A percentile compares a stretch with the other conserved stretches of the same genome.
These are phyloP conservation scores for Malacosoma neustria DNA, from an alignment of 2,888 invertebrate genomes.

Conservation along the genomic window DNA sequence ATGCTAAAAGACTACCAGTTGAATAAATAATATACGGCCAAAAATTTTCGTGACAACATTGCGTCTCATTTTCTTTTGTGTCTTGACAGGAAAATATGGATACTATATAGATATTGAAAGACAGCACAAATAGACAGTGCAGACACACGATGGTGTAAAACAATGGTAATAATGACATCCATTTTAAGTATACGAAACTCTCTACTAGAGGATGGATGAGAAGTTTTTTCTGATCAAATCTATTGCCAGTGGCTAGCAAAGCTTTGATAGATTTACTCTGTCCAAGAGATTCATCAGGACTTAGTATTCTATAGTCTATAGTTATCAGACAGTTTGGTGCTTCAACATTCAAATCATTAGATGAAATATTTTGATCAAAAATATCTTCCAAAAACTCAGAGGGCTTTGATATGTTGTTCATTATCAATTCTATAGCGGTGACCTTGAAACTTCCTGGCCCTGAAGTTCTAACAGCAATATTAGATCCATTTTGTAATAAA, in stretches of 20 bases:
- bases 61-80: slow-evolving; percentile 3
- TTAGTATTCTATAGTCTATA: slow-evolving; percentile 16
- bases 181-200: slow-evolving; percentile 66
- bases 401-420: slow-evolving; percentile 36
- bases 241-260: slow-evolving; percentile 3
- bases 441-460: slow-evolving; percentile 8
- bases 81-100: slow-evolving; percentile 16
- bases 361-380: slow-evolving; percentile 31
- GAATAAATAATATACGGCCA: slow-evolving; percentile 11
- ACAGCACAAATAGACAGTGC: slow-evolving; percentile 49
- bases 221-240: slow-evolving; percentile 39
- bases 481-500: slow-evolving; percentile 1
- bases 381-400: slow-evolving; percentile 34
- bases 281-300: neutral
- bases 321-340: slow-evolving; percentile 27
- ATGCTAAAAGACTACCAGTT: slow-evolving; percentile 9
- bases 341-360: slow-evolving; percentile 18
- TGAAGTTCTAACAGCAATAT: neutral
- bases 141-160: slow-evolving; percentile 55
- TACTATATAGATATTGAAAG: slow-evolving; percentile 45
- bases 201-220: slow-evolving; percentile 67
- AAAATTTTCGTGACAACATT: slow-evolving; percentile 5
- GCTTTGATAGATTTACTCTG: slow-evolving; percentile 6
- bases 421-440: slow-evolving; percentile 32
- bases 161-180: slow-evolving; percentile 56